Evolutionary conservation across 1,140 invertebrate species (phyloP), one percentile per base, ranked within the genome.

Genomic region (Heliothis subflexa): DNA sequence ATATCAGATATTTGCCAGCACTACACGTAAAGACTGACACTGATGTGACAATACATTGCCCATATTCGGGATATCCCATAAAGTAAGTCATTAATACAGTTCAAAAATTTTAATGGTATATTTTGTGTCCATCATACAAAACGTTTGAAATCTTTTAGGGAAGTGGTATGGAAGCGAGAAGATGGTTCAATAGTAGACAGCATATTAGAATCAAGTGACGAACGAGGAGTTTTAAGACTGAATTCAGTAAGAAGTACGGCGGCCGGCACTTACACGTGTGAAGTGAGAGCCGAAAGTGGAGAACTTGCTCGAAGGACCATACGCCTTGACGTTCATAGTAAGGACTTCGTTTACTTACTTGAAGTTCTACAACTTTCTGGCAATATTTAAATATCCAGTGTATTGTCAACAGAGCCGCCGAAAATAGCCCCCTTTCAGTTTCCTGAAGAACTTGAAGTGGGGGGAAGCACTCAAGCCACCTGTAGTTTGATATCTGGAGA

Each of bases 61-160:
- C 98, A 81, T 98, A 98, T 79, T 97, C 97, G 12, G 98, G 98
- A 57, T 98, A 97, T 94, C 98, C 98, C 18, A 96, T 98, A 81
- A 96, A 94, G 93, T 94, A 85, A 90, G 92, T 87, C 74, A 66
- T 18, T 40, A 1, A 50, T 21, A 21, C 14, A 9, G 16, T 9
- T 18, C 52, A n/a, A 7, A 55, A 10, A 9, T 10, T 9, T 40
- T 40, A 40, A 9, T 40, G 3, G 0, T 40, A 40, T 40, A 7
- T 9, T 7, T 9, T 5, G 33, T 4, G 1, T 33, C 9, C 7
- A 40, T 40, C 7, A 5, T 9, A 40, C 33, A 40, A 40, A 7
- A 40, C 55, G 14, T 75, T 55, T 52, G 77, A 45, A 64, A 73
- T 28, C 77, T 89, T 89, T 74, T 80, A 94, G 93, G 78, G 93